Percentiles rank a stretch among this genome's conserved stretches.
phyloP scores from a whole-genome alignment of 1,140 invertebrate species.

The Portunus trituberculatus region DNA sequence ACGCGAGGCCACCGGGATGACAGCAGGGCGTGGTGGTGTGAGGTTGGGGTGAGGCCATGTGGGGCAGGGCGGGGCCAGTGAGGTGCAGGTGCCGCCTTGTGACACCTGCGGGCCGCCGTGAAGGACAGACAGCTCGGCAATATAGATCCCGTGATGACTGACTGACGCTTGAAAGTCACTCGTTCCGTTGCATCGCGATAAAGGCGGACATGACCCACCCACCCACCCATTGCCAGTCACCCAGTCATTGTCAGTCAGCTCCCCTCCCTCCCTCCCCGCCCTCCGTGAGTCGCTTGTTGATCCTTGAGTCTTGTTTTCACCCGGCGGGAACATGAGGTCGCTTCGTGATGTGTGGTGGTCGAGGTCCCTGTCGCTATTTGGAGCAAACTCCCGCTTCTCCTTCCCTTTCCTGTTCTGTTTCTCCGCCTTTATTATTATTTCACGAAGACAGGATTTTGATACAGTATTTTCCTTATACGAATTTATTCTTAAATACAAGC shows the following conservation, averaged over 20 bases:
- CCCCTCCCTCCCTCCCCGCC: not conserved
- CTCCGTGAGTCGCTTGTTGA: not conserved
- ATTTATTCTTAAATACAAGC: no score
- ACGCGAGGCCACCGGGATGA: not conserved
- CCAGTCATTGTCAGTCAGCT: no score
- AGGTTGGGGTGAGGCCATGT: not conserved
- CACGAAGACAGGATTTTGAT: not conserved
- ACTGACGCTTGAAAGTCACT: not conserved
- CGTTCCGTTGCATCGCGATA: not conserved
- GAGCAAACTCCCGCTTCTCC: not conserved
- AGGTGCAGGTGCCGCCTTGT: not conserved
- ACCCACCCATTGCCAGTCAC: no score
- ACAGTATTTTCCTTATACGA: no score
- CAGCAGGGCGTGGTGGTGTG: not conserved
- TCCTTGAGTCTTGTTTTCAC: constrained; percentile 1
- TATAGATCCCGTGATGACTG: not conserved
- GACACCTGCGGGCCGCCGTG: not conserved
- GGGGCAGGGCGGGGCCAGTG: not conserved
- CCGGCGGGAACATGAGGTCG: not conserved
- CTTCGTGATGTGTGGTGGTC: not conserved
- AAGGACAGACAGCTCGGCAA: constrained; percentile 18
- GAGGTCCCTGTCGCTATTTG: constrained; percentile 7
- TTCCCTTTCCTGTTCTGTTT: not conserved
- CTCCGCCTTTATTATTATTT: not conserved
- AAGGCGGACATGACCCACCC: not conserved